These are phyloP conservation scores for Bubalus kerabau DNA, from an alignment of 2,113 vertebrate species.

Conservation along the genomic window DNA sequence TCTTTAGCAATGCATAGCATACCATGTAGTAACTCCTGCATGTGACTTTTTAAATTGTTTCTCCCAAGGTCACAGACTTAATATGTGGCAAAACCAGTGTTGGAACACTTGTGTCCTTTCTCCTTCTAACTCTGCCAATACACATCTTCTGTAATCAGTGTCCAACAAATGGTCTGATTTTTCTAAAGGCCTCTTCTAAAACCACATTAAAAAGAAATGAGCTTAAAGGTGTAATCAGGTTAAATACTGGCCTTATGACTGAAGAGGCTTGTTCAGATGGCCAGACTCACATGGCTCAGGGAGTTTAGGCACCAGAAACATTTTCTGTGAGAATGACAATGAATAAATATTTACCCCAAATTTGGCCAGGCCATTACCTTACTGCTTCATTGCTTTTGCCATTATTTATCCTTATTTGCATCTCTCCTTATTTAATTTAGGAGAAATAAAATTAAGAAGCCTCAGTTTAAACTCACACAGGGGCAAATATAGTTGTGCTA, in stretches of 20 bases:
- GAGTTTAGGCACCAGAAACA: background rate
- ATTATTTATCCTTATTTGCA: conserved; percentile 11
- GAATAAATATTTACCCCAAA: conserved; percentile 50
- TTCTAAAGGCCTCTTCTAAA: background rate
- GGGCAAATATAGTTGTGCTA: background rate
- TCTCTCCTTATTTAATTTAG: conserved; percentile 19
- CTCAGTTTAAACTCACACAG: background rate
- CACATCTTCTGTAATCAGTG: background rate
- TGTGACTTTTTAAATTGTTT: background rate
- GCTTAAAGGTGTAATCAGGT: conserved; percentile 2
- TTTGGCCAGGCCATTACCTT: conserved; percentile 13
- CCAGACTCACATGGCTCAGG: conserved; percentile 15
- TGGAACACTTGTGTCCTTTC: background rate
- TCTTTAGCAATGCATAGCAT: background rate
- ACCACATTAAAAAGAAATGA: conserved; percentile 52
- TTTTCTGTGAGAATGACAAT: conserved; percentile 11
- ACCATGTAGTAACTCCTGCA: background rate
- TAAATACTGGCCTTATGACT: background rate
- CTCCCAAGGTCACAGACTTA: background rate
- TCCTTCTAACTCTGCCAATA: background rate
- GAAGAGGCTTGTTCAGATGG: background rate
- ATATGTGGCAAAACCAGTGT: background rate
- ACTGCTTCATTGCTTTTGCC: conserved; percentile 47
- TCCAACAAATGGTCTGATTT: background rate
- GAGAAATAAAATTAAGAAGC: background rate